Evolutionary conservation across 2,888 invertebrate genomes (phyloP), one percentile per base, ranked within the genome.

Genomic region (Papilio demoleus): DNA sequence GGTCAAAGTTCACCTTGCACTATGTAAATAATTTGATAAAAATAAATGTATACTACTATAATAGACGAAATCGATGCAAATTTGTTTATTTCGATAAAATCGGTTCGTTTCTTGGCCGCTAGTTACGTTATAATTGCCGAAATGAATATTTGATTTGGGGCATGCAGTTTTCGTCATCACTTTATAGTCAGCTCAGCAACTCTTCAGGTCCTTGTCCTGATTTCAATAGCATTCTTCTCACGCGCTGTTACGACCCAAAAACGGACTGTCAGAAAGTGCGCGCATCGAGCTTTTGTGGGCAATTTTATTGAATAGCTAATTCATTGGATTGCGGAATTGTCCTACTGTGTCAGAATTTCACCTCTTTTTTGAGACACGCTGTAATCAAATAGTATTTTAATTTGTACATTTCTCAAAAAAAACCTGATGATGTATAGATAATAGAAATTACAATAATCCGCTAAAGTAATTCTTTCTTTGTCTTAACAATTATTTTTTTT

Each of bases 211-310:
- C 84, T 82, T 70, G 74, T 71, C 70, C 70, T 74, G 75, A 78
- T 77, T 83, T 83, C 24, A 11, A 56, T 38, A 31, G 56, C 45
- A 86, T 80, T 73, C 85, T 74, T 80, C 84, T 81, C 90, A 90
- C 88, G 88, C 87, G 82, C 81, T 71, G 67, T 74, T 70, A 72
- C 81, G 84, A 83, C 84, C 85, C 79, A 73, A 81, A 85, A 82
- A 78, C 70, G 74, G 75, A 74, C 71, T 11, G 71, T 72, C 67
- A 73, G 71, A 76, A 75, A 76, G 78, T 77, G 75, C 76, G 73
- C 76, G 72, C 77, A 72, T 69, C 67, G 67, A 72, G 70, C 70
- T 75, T 53, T 76, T 78, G 78, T 75, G 74, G 77, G 77, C 75
- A 78, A 79, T 78, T 79, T 79, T 77, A 79, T 79, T 77, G 77